These are phyloP conservation scores for Sycophila sp. DNA, from an alignment of 1,140 invertebrate genomes.

Conservation along the genomic window DNA sequence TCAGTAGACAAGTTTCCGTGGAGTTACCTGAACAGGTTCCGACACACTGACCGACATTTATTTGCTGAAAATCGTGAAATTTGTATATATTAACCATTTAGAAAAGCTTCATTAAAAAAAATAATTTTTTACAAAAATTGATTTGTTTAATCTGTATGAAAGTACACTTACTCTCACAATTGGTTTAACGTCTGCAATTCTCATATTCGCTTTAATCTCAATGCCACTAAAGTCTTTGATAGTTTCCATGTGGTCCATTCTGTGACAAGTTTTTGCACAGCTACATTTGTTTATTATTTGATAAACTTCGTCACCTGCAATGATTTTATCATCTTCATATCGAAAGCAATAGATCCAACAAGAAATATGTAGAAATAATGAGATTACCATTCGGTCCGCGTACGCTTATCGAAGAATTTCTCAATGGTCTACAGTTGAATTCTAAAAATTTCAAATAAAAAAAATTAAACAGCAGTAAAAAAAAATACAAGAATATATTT, in stretches of 20 bases:
- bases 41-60: constrained; percentile 66
- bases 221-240: constrained; percentile 60
- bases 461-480: not conserved
- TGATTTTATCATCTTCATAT: not conserved
- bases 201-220: constrained; percentile 53
- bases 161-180: constrained; percentile 53
- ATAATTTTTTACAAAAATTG: not conserved
- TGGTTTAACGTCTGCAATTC: constrained; percentile 56
- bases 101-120: too few species aligned
- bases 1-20: constrained; percentile 61
- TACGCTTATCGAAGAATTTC: constrained; percentile 63
- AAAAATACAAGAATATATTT: not conserved
- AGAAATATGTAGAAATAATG: not conserved
- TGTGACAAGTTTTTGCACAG: constrained; percentile 58
- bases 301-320: constrained; percentile 59
- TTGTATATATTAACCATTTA: not conserved
- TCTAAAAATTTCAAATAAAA: constrained; percentile 45
- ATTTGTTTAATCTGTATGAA: too few species aligned
- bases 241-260: constrained; percentile 61
- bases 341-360: not conserved
- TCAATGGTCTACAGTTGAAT: constrained; percentile 59
- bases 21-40: constrained; percentile 60
- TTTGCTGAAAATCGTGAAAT: constrained; percentile 51
- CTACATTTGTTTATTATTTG: constrained; percentile 61
- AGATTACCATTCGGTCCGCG: constrained; percentile 66